These are phyloP conservation scores for Trissoscelio sp. DNA, from an alignment of 2,888 invertebrate genomes.

Conservation along the genomic window DNA sequence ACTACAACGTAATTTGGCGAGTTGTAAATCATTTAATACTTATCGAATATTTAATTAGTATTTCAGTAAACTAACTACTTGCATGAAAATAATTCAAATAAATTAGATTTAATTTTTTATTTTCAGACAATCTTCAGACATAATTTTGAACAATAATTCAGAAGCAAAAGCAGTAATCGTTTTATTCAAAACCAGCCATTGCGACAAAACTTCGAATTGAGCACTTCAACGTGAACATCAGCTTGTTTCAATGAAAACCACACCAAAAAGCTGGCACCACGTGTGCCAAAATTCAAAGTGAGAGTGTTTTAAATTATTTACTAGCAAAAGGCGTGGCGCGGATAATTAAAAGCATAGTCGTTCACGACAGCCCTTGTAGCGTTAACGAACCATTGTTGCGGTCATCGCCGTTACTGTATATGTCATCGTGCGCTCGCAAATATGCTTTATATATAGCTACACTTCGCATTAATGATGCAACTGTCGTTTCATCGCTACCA, in stretches of 20 bases:
- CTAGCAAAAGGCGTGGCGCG: constrained; percentile 64
- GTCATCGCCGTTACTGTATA: constrained; percentile 60
- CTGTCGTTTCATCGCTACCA: constrained; percentile 37
- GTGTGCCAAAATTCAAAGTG: constrained; percentile 52
- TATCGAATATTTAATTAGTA: constrained; percentile 9
- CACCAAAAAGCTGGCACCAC: constrained; percentile 27
- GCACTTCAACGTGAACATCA: constrained; percentile 6
- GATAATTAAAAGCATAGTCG: constrained; percentile 68
- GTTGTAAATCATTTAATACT: constrained; percentile 34
- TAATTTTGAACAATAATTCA: background rate
- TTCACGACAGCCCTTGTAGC: constrained; percentile 59
- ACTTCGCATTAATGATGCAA: constrained; percentile 54
- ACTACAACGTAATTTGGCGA: constrained; percentile 16
- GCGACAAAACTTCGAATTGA: background rate
- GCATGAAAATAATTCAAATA: no score
- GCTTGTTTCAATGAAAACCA: constrained; percentile 22
- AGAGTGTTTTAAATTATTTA: constrained; percentile 67
- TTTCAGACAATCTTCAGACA: no score
- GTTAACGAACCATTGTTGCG: constrained; percentile 68
- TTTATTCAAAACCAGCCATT: background rate
- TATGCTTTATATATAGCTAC: constrained; percentile 33
- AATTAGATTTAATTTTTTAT: no score
- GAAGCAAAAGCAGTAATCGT: background rate
- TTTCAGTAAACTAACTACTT: no score
- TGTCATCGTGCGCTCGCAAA: constrained; percentile 43